Evolutionary conservation across 1,140 invertebrate species (phyloP).

Genomic region (Camponotus pennsylvanicus): DNA sequence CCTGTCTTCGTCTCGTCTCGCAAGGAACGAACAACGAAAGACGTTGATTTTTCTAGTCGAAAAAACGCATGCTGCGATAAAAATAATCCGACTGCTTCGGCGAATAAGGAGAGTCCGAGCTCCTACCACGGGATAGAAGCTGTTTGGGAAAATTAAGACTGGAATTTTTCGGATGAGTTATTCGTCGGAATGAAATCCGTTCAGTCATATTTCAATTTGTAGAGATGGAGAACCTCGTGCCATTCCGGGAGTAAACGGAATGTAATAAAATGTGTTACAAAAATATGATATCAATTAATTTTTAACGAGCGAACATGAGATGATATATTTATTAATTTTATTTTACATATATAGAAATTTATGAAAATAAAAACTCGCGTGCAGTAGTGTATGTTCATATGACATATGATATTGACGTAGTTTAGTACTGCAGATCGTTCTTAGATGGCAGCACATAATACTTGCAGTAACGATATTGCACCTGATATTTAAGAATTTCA

Average conservation of each 20-base stretch:
- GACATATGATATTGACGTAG: background rate
- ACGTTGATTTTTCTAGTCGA: constrained; percentile 51
- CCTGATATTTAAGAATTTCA: background rate
- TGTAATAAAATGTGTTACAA: constrained; percentile 1
- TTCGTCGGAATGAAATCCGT: constrained; percentile 3
- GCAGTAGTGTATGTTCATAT: background rate
- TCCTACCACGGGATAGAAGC: constrained; percentile 7
- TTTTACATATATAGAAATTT: background rate
- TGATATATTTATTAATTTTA: background rate
- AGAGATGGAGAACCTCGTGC: constrained; percentile 24
- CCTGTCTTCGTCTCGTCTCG: constrained; percentile 60
- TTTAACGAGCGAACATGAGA: constrained; percentile 7
- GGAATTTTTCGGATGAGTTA: constrained; percentile 45
- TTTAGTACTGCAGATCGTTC: background rate
- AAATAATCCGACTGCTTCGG: constrained; percentile 44
- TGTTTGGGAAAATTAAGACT: constrained; percentile 49
- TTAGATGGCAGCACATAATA: constrained; percentile 67
- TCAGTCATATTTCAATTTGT: constrained; percentile 42
- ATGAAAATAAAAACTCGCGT: background rate
- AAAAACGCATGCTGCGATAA: constrained; percentile 55
- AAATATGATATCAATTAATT: constrained; percentile 24
- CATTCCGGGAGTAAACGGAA: background rate
- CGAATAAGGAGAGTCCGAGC: background rate
- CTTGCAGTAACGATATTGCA: background rate
- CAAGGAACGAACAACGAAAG: constrained; percentile 41